phyloP scores from a whole-genome alignment of 1,140 invertebrate species.

The Coptotermes formosanus region DNA sequence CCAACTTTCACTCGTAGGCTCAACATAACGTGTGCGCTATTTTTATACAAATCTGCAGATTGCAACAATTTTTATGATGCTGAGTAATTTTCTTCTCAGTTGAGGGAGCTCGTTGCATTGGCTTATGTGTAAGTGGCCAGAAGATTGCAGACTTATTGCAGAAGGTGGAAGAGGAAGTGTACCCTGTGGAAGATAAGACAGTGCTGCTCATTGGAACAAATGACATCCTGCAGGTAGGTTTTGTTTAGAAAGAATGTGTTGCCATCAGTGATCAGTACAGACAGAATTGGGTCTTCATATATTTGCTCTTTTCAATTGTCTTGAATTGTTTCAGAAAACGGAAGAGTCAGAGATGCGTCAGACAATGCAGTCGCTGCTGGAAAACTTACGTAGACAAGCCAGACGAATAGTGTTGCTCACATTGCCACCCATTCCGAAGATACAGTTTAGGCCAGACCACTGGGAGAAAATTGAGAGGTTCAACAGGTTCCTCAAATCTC shows the following conservation, averaged over 20 bases:
- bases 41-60: neutral
- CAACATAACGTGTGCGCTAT: neutral
- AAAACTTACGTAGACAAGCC: neutral
- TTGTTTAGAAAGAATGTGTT: too few species aligned
- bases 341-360: too few species aligned
- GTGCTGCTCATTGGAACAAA: conserved; percentile 11
- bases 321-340: too few species aligned
- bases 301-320: too few species aligned
- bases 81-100: neutral
- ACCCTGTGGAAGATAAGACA: neutral
- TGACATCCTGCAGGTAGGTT: neutral
- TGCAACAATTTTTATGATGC: neutral
- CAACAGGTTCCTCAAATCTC: neutral
- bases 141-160: neutral
- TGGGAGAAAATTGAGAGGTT: neutral
- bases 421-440: conserved; percentile 14
- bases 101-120: neutral
- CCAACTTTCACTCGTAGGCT: neutral
- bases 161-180: neutral
- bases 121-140: conserved; percentile 13
- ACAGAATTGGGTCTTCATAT: too few species aligned
- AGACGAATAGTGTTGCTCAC: conserved; percentile 1
- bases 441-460: neutral
- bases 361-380: neutral
- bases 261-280: too few species aligned